Percentiles rank a stretch among this genome's conserved stretches.
phyloP scores from a whole-genome alignment of 2,888 invertebrate genomes.

The Sicus ferrugineus region DNA sequence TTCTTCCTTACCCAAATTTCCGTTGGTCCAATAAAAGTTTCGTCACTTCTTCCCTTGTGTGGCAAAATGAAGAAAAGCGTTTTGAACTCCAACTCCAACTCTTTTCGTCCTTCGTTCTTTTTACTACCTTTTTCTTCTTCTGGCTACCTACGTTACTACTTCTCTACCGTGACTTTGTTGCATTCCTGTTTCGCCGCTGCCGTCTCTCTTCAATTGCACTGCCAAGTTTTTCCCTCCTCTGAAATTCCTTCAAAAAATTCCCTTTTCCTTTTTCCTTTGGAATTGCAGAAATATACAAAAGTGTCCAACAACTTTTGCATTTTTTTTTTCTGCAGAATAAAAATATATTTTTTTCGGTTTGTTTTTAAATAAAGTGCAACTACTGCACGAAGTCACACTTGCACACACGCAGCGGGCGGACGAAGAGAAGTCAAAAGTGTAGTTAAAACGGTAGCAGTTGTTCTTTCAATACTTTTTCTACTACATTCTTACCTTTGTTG shows the following conservation, averaged over 20 bases:
- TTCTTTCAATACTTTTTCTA: slow-evolving; percentile 15
- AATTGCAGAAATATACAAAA: slow-evolving; percentile 11
- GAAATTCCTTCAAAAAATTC: slow-evolving; percentile 21
- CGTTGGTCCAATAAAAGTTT: slow-evolving; percentile 22
- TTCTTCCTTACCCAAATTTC: too few relatives aligned
- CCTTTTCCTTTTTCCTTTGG: slow-evolving; percentile 6
- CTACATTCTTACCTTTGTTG: slow-evolving; percentile 16
- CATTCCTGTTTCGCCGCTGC: slow-evolving; percentile 8
- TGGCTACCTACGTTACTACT: slow-evolving; percentile 4
- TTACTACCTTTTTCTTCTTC: not conserved
- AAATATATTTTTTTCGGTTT: not conserved
- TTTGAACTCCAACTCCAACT: not conserved
- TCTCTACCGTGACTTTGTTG: slow-evolving; percentile 22
- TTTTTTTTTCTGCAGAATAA: not conserved
- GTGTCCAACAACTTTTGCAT: not conserved
- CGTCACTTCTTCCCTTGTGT: not conserved
- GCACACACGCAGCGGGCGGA: not conserved
- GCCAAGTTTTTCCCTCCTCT: slow-evolving; percentile 16
- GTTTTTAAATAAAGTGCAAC: slow-evolving; percentile 16
- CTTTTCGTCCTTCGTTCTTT: not conserved
- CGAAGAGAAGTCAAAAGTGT: not conserved
- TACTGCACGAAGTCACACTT: slow-evolving; percentile 1
- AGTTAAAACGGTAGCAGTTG: slow-evolving; percentile 13
- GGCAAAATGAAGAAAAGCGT: slow-evolving; percentile 8
- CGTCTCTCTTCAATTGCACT: slow-evolving; percentile 3